phyloP scores from a whole-genome alignment of 2,113 vertebrate species.

The Ciconia maguari region DNA sequence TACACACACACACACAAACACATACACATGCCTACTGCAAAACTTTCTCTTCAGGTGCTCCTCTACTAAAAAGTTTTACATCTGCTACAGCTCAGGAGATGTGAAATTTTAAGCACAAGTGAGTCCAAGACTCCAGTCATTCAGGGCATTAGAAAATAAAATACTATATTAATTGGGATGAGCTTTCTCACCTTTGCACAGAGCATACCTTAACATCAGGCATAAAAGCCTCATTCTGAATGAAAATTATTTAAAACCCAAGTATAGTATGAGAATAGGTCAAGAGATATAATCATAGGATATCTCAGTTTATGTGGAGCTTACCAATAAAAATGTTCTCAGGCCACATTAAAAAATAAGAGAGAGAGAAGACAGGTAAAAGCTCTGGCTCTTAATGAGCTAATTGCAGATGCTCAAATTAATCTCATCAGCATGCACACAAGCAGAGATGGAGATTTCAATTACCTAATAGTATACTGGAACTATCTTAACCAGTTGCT shows the following conservation, averaged over 20 bases:
- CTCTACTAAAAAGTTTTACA: neutral
- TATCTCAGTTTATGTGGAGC: neutral
- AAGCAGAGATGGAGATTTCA: neutral
- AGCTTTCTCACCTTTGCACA: neutral
- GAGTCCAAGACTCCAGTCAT: neutral
- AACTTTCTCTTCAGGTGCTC: neutral
- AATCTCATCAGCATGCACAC: neutral
- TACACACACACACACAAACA: neutral
- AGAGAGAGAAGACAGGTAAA: neutral
- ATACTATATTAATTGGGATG: neutral
- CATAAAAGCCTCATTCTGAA: neutral
- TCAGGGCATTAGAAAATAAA: neutral
- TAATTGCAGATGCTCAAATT: neutral
- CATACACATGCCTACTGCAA: neutral
- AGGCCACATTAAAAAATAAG: neutral
- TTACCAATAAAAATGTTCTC: neutral
- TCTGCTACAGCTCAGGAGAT: neutral
- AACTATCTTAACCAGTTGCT: neutral
- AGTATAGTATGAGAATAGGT: neutral
- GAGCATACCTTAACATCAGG: neutral
- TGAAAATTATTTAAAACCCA: neutral
- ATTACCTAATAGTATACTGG: neutral
- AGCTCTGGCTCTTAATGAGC: neutral
- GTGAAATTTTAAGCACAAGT: neutral
- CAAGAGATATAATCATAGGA: neutral